Conservation (phyloP, 2,113 vertebrate genomes). For the Leucopsar rothschildi region DNA sequence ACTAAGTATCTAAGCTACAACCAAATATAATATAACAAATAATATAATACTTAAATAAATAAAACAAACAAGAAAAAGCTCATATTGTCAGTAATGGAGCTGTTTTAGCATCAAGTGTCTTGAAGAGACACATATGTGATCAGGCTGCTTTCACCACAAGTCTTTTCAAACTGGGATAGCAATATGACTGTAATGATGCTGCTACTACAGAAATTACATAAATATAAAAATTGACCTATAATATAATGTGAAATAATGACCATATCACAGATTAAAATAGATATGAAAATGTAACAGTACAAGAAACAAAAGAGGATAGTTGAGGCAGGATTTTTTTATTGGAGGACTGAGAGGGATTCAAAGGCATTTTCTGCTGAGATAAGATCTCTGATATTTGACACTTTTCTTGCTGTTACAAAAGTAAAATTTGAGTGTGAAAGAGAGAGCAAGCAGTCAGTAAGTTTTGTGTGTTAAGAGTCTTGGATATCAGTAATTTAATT, state of each 20-base stretch:
- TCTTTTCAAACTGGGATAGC: not conserved
- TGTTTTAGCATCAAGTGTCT: not conserved
- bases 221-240: not conserved
- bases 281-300: not conserved
- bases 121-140: not conserved
- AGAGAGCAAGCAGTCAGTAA: not conserved
- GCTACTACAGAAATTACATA: not conserved
- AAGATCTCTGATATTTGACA: not conserved
- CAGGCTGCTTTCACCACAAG: not conserved
- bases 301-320: not conserved
- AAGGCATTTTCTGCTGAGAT: not conserved
- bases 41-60: not conserved
- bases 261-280: not conserved
- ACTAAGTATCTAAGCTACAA: not conserved
- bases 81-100: not conserved
- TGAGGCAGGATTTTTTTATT: not conserved
- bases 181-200: not conserved
- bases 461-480: not conserved
- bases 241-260: not conserved
- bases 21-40: not conserved
- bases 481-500: not conserved
- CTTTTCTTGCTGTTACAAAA: not conserved
- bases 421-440: not conserved
- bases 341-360: not conserved
- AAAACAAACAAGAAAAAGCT: not conserved